phyloP scores from a whole-genome alignment of 1,140 invertebrate genomes.

The Drosophila orosa region DNA sequence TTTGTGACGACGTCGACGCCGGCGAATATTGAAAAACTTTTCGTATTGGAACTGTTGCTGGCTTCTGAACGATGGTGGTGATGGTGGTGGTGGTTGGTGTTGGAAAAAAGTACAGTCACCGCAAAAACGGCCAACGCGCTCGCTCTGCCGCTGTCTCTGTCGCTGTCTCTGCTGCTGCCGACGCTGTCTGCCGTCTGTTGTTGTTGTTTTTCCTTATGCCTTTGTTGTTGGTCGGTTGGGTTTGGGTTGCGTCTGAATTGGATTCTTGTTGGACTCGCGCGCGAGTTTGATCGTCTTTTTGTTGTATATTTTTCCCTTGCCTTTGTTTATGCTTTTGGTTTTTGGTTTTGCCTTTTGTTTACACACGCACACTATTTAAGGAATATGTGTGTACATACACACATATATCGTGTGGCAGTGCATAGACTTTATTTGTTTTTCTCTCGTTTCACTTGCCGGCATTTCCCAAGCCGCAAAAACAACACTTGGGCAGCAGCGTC shows the following conservation, averaged over 20 bases:
- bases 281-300: slow-evolving; percentile 73
- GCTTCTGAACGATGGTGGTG: slow-evolving; percentile 49
- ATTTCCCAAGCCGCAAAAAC: slow-evolving; percentile 56
- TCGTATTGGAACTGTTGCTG: slow-evolving; percentile 81
- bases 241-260: slow-evolving; percentile 64
- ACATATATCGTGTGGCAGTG: slow-evolving; percentile 33
- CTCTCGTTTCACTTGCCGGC: slow-evolving; percentile 58
- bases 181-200: slow-evolving; percentile 32
- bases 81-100: too few species aligned
- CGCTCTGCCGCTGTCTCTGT: slow-evolving; percentile 36
- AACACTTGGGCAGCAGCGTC: slow-evolving; percentile 12
- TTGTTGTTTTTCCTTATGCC: slow-evolving; percentile 19
- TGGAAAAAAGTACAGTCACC: slow-evolving; percentile 82
- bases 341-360: slow-evolving; percentile 58
- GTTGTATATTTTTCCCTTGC: slow-evolving; percentile 33
- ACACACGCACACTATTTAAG: slow-evolving; percentile 29
- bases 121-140: slow-evolving; percentile 66
- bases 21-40: slow-evolving; percentile 81
- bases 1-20: slow-evolving; percentile 70
- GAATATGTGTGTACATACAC: background rate
- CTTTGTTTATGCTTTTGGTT: slow-evolving; percentile 53
- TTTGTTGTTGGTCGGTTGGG: slow-evolving; percentile 52
- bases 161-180: slow-evolving; percentile 46
- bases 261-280: slow-evolving; percentile 74
- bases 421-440: slow-evolving; percentile 53